Conservation (phyloP, 2,888 invertebrate species). For the Chalcosyrphus nemorum region DNA sequence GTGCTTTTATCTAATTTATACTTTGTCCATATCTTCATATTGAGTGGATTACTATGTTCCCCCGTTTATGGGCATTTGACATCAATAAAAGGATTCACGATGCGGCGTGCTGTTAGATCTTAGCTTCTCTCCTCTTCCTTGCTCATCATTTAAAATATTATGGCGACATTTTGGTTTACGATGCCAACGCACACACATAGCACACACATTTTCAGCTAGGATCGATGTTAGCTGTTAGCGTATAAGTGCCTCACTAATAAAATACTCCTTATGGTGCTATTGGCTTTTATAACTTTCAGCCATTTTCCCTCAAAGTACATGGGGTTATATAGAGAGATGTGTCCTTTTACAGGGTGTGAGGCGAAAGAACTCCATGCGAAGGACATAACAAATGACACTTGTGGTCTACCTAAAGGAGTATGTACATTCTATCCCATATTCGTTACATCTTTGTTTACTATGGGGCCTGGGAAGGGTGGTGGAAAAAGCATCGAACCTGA, state of each 20-base stretch:
- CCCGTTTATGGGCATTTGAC: background rate
- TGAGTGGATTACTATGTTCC: conserved; percentile 33
- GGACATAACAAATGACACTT: too few species aligned
- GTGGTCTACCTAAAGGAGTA: too few species aligned
- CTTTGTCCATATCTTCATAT: conserved; percentile 11
- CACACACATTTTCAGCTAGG: background rate
- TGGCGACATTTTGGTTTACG: conserved; percentile 34
- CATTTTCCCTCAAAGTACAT: background rate
- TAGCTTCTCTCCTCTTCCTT: background rate
- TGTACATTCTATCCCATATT: too few species aligned
- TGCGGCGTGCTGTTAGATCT: background rate
- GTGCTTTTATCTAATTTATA: conserved; percentile 11
- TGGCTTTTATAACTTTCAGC: background rate
- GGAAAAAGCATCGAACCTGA: too few species aligned
- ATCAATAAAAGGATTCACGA: background rate
- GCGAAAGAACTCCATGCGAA: too few species aligned
- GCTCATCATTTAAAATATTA: conserved; percentile 26
- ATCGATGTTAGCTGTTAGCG: background rate
- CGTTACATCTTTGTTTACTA: too few species aligned
- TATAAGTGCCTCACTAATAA: background rate
- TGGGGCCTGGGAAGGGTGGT: too few species aligned
- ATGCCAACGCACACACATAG: background rate
- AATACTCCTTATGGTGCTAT: background rate
- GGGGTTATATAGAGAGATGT: background rate
- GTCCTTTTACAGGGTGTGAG: too few species aligned